Percentiles rank a stretch among this genome's conserved stretches.
These are phyloP conservation scores for Microctenopoma lineatum DNA, from an alignment of 2,797 vertebrate genomes.

Conservation along the genomic window DNA sequence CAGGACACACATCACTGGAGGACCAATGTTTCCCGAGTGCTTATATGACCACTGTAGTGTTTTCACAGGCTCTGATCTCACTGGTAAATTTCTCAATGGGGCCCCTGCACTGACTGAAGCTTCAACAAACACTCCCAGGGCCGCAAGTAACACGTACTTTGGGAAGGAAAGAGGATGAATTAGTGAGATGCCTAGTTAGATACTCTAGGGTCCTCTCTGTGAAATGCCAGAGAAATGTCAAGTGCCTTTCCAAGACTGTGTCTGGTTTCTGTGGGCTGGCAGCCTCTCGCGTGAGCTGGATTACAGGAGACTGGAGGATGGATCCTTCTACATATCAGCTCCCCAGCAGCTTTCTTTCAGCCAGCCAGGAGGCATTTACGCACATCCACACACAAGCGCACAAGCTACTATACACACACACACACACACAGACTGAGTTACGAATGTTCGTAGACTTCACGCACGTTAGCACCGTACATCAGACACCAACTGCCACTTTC, in stretches of 20 bases:
- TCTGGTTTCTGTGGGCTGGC: conserved; percentile 49
- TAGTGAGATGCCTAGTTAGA: conserved; percentile 65
- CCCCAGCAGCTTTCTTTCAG: conserved; percentile 49
- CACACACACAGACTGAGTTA: background rate
- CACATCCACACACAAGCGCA: conserved; percentile 20
- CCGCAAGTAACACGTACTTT: conserved; percentile 49
- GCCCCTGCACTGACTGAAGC: conserved; percentile 38
- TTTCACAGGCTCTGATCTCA: conserved; percentile 47
- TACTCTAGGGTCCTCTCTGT: conserved; percentile 57
- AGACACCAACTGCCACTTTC: conserved; percentile 19
- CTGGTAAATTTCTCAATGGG: conserved; percentile 31
- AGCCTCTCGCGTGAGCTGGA: conserved; percentile 58
- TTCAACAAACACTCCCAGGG: conserved; percentile 41
- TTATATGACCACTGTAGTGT: conserved; percentile 37
- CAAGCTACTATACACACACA: conserved; percentile 2
- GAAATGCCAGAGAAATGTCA: conserved; percentile 81
- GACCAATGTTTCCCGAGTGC: conserved; percentile 17
- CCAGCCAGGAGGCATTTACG: conserved; percentile 46
- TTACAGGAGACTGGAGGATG: conserved; percentile 58
- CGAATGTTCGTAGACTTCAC: conserved; percentile 10
- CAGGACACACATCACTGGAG: conserved; percentile 19
- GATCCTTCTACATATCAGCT: conserved; percentile 58
- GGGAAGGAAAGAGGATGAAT: conserved; percentile 42
- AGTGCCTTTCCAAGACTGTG: conserved; percentile 70
- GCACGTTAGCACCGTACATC: conserved; percentile 9